phyloP scores from a whole-genome alignment of 2,888 invertebrate species.

The Peribatodes rhomboidaria region DNA sequence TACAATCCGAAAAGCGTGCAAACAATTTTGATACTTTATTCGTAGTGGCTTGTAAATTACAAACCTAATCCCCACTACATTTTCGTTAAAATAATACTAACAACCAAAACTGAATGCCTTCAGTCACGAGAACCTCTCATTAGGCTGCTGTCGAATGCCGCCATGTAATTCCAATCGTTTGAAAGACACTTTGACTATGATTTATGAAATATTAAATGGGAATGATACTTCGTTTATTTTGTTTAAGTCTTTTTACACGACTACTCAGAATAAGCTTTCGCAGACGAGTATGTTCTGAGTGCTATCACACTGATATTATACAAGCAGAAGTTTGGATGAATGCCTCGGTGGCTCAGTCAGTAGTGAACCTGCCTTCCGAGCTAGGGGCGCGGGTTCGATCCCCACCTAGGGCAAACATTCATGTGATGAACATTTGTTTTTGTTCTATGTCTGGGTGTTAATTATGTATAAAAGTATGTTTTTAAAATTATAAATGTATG shows the following conservation, averaged over 20 bases:
- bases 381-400: too few species aligned
- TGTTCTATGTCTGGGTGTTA: too few species aligned
- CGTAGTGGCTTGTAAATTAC: conserved; percentile 30
- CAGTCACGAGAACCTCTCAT: conserved; percentile 64
- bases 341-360: too few species aligned
- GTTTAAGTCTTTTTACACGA: background rate
- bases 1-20: conserved; percentile 5
- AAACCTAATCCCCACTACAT: conserved; percentile 16
- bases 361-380: too few species aligned
- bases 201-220: conserved; percentile 43
- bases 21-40: conserved; percentile 31
- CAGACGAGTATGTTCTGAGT: too few species aligned
- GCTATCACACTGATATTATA: too few species aligned
- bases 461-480: too few species aligned
- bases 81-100: conserved; percentile 51
- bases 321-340: too few species aligned
- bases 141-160: conserved; percentile 55
- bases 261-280: too few species aligned
- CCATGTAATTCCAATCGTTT: conserved; percentile 54
- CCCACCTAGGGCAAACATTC: too few species aligned
- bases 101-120: conserved; percentile 51
- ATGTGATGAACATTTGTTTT: too few species aligned
- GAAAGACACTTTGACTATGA: conserved; percentile 55
- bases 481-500: too few species aligned
- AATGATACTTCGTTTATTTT: conserved; percentile 16